These are phyloP conservation scores for Anoplius nigerrimus DNA, from an alignment of 2,888 invertebrate genomes.

Conservation along the genomic window DNA sequence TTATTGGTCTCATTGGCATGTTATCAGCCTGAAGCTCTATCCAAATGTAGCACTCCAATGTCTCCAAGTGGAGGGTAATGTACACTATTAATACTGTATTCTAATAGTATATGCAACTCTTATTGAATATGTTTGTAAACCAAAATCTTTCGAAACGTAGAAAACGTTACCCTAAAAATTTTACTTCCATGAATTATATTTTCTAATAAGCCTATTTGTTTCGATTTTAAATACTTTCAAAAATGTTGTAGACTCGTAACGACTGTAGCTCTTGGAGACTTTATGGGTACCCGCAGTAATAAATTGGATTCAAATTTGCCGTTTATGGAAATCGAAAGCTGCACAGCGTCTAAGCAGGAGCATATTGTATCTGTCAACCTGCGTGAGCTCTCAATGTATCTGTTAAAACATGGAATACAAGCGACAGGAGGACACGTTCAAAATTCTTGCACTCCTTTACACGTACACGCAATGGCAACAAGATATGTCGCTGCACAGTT, in stretches of 20 bases:
- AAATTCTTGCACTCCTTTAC: constrained; percentile 79
- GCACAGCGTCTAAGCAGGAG: constrained; percentile 92
- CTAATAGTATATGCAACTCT: neutral
- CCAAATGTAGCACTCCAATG: constrained; percentile 89
- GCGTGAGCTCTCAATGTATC: constrained; percentile 89
- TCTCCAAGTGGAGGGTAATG: constrained; percentile 82
- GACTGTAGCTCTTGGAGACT: constrained; percentile 67
- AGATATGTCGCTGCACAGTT: constrained; percentile 89
- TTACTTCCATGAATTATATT: constrained; percentile 2
- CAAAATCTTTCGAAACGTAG: constrained; percentile 5
- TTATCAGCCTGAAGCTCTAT: constrained; percentile 91
- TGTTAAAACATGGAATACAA: constrained; percentile 81
- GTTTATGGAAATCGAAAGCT: constrained; percentile 88
- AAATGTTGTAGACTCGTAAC: constrained; percentile 63
- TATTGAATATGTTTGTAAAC: neutral
- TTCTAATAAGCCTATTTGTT: neutral
- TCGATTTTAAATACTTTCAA: too few species aligned
- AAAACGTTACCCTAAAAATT: too few species aligned
- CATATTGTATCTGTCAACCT: constrained; percentile 92
- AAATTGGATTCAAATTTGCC: constrained; percentile 78
- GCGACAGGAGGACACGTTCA: constrained; percentile 57
- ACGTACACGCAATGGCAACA: constrained; percentile 88
- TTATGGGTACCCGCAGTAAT: constrained; percentile 66
- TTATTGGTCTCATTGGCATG: constrained; percentile 87
- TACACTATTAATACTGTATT: neutral